A percentile compares a stretch with the other conserved stretches of the same genome.
Conservation (phyloP, 2,113 vertebrate genomes). For the Cichladusa arquata region DNA sequence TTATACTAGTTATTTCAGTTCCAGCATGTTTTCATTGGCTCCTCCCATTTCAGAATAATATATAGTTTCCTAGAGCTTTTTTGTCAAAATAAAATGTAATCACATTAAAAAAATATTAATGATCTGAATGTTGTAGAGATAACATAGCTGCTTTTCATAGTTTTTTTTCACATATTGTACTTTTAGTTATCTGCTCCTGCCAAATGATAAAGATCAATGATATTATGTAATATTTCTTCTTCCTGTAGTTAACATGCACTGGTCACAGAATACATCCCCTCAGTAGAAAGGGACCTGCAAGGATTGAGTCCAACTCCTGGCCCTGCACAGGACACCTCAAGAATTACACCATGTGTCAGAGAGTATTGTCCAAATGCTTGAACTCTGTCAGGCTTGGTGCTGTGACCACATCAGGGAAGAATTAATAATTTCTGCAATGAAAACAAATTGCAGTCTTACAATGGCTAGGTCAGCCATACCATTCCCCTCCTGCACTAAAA, state of each 20-base stretch:
- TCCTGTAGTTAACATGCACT: neutral
- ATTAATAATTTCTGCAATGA: neutral
- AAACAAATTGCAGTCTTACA: neutral
- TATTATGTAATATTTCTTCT: neutral
- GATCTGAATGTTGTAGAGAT: neutral
- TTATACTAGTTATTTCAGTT: slow-evolving; percentile 39
- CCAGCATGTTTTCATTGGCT: neutral
- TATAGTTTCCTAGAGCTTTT: neutral
- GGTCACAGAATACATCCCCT: neutral
- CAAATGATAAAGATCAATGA: neutral
- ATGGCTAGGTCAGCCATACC: neutral
- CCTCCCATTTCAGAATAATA: neutral
- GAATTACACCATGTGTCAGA: neutral
- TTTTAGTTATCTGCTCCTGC: neutral
- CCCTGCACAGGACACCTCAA: too few species aligned
- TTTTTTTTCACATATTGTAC: neutral
- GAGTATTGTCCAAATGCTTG: neutral
- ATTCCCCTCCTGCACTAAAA: neutral
- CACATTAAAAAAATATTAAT: neutral
- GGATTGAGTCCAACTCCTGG: neutral
- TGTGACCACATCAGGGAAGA: neutral
- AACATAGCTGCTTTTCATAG: neutral
- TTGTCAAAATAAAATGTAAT: neutral
- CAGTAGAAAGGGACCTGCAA: neutral
- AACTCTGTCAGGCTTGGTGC: neutral